A percentile compares a stretch with the other conserved stretches of the same genome.
phyloP scores from a whole-genome alignment of 2,888 invertebrate species.

The Achlya flavicornis region DNA sequence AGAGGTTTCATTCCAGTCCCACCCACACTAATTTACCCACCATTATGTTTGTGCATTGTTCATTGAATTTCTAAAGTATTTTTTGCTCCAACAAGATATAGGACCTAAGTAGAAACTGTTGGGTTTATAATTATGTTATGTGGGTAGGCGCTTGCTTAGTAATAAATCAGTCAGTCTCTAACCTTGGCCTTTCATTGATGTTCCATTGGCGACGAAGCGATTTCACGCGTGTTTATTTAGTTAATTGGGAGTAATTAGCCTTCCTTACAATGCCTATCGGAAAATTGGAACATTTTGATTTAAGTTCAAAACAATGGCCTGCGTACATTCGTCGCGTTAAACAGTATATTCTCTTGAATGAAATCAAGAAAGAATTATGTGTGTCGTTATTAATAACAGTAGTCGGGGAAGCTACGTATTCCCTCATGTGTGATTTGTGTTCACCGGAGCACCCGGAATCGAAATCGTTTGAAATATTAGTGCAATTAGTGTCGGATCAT shows the following conservation, averaged over 20 bases:
- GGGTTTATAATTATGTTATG: no score
- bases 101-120: background rate
- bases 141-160: no score
- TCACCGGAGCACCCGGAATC: slow-evolving; percentile 29
- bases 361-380: slow-evolving; percentile 24
- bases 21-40: slow-evolving; percentile 23
- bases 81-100: slow-evolving; percentile 32
- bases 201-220: no score
- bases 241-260: no score
- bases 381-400: slow-evolving; percentile 29
- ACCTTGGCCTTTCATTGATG: no score
- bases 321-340: slow-evolving; percentile 28
- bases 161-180: no score
- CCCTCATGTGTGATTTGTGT: slow-evolving; percentile 36
- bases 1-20: slow-evolving; percentile 17
- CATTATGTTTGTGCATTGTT: slow-evolving; percentile 54
- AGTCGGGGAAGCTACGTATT: slow-evolving; percentile 19
- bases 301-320: slow-evolving; percentile 23
- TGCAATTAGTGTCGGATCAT: no score
- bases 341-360: slow-evolving; percentile 29
- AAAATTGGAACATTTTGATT: slow-evolving; percentile 29
- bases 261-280: slow-evolving; percentile 26
- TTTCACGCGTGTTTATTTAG: no score
- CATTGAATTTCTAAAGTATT: slow-evolving; percentile 52
- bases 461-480: no score